phyloP scores from a whole-genome alignment of 2,113 vertebrate genomes.

The Emydocephalus ijimae region DNA sequence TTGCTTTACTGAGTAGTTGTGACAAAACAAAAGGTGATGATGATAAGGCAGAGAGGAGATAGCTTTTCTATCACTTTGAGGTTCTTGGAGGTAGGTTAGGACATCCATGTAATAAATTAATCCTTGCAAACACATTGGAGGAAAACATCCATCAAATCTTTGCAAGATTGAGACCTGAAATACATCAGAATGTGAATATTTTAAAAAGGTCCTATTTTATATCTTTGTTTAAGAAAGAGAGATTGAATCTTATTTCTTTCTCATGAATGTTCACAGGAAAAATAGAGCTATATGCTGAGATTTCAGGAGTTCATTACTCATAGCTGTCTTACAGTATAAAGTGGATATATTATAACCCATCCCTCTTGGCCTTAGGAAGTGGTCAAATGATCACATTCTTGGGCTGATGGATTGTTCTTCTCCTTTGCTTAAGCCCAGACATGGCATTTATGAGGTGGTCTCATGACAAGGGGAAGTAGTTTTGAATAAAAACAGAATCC shows the following conservation, averaged over 20 bases:
- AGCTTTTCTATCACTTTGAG: neutral
- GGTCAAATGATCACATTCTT: constrained; percentile 74
- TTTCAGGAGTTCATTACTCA: constrained; percentile 52
- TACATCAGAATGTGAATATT: neutral
- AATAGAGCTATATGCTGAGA: constrained; percentile 60
- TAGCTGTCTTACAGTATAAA: constrained; percentile 63
- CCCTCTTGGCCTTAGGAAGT: constrained; percentile 69
- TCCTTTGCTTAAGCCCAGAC: constrained; percentile 65
- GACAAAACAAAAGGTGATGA: neutral
- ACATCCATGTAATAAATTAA: neutral
- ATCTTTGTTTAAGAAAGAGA: constrained; percentile 16
- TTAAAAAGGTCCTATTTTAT: constrained; percentile 2
- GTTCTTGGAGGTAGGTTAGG: neutral
- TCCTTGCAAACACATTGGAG: neutral
- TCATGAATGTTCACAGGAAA: constrained; percentile 50
- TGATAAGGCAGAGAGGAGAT: neutral
- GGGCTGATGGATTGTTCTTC: constrained; percentile 69
- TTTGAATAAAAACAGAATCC: constrained; percentile 68
- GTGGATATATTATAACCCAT: constrained; percentile 71
- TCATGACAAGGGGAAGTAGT: constrained; percentile 67
- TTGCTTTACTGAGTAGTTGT: neutral
- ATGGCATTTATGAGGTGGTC: constrained; percentile 70
- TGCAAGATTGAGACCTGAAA: neutral
- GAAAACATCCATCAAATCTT: neutral
- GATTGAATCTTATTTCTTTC: constrained; percentile 28